These are phyloP conservation scores for Drosophila kambysellisi DNA, from an alignment of 2,888 invertebrate species.

Conservation along the genomic window DNA sequence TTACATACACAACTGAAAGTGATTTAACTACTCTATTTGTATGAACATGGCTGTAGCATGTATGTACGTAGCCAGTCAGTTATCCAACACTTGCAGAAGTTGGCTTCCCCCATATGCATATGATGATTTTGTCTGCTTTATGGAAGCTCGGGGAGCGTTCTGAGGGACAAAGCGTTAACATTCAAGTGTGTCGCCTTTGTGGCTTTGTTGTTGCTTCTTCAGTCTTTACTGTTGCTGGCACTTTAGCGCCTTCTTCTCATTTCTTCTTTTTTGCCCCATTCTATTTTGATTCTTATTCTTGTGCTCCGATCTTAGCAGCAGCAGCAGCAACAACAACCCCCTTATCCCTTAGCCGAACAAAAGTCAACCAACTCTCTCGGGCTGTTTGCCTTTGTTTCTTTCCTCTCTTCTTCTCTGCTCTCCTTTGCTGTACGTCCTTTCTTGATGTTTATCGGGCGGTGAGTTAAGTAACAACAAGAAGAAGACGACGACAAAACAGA, in stretches of 20 bases:
- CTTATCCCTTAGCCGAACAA: conserved; percentile 10
- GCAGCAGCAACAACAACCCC: conserved; percentile 5
- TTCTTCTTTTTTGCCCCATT: conserved; percentile 23
- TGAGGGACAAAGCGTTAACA: conserved; percentile 22
- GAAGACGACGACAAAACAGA: conserved; percentile 2
- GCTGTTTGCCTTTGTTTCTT: conserved; percentile 14
- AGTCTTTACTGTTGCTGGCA: conserved; percentile 7
- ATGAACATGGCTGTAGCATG: neutral
- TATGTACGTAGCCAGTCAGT: conserved; percentile 1
- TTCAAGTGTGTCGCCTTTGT: conserved; percentile 42
- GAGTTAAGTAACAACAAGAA: conserved; percentile 10
- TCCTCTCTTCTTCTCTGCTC: conserved; percentile 23
- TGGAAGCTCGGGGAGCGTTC: neutral
- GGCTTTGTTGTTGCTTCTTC: conserved; percentile 10
- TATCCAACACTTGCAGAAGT: conserved; percentile 5
- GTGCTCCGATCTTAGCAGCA: conserved; percentile 1
- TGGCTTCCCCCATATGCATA: conserved; percentile 22
- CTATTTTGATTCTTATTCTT: conserved; percentile 59
- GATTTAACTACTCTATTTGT: neutral
- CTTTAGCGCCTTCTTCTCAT: conserved; percentile 41
- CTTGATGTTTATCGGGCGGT: conserved; percentile 36
- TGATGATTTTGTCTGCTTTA: neutral
- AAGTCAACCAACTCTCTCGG: conserved; percentile 16
- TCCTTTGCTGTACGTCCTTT: conserved; percentile 28
- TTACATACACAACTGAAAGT: neutral